Conservation (phyloP, 2,888 invertebrate species). For the Lydus trimaculatus region DNA sequence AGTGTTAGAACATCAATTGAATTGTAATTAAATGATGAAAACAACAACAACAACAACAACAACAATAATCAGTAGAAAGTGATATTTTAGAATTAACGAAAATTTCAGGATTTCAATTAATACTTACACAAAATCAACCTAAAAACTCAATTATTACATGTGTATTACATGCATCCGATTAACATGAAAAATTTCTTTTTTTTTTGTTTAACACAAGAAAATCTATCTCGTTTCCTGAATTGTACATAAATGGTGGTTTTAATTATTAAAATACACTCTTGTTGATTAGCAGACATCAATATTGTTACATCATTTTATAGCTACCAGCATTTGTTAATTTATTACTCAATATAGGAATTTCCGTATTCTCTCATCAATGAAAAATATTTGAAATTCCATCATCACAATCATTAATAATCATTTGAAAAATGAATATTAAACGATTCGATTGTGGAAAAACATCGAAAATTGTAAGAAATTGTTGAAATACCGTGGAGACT, state of each 20-base stretch:
- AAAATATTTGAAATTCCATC: background rate
- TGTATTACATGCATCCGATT: background rate
- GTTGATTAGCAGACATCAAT: background rate
- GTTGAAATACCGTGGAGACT: background rate
- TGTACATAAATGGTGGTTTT: background rate
- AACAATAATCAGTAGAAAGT: background rate
- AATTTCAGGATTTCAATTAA: background rate
- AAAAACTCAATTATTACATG: background rate
- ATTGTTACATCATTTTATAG: background rate
- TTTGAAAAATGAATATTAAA: too few species aligned
- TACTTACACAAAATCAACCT: background rate
- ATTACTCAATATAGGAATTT: background rate
- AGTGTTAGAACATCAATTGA: slow-evolving; percentile 1
- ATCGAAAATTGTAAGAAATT: background rate
- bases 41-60: background rate
- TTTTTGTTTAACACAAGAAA: background rate
- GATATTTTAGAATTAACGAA: background rate
- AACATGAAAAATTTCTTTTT: background rate
- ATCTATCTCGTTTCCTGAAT: background rate
- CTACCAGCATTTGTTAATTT: background rate
- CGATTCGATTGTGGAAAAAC: too few species aligned
- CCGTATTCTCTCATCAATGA: background rate
- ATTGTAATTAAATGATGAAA: background rate
- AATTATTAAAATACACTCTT: background rate
- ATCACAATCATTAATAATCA: too few species aligned